These are phyloP conservation scores for Apis dorsata DNA, from an alignment of 1,140 invertebrate species.

Conservation along the genomic window DNA sequence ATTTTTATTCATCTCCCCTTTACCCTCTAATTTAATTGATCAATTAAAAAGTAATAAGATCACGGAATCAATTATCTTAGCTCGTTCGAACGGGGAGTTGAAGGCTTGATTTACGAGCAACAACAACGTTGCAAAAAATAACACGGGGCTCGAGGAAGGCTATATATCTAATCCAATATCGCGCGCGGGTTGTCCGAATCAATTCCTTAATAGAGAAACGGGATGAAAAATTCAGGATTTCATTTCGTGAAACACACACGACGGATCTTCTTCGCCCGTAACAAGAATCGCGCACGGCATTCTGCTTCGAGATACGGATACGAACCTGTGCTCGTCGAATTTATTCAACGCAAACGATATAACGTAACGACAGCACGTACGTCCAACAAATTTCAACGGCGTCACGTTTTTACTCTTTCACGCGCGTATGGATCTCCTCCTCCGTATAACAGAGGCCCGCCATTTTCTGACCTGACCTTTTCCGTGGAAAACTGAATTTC, in stretches of 20 bases:
- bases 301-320: conserved; percentile 33
- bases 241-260: conserved; percentile 13
- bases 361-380: conserved; percentile 54
- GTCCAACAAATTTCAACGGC: conserved; percentile 49
- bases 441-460: neutral
- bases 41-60: neutral
- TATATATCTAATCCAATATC: neutral
- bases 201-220: conserved; percentile 26
- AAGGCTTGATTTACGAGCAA: neutral
- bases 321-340: conserved; percentile 40
- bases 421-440: neutral
- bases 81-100: neutral
- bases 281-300: neutral
- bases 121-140: neutral
- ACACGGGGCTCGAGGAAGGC: too few relatives aligned
- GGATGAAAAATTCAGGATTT: conserved; percentile 41
- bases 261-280: neutral
- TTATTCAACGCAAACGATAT: conserved; percentile 53
- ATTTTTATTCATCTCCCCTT: neutral
- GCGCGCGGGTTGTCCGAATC: neutral
- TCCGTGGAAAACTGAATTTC: conserved; percentile 18
- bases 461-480: conserved; percentile 21
- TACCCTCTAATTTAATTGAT: neutral
- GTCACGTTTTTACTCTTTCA: conserved; percentile 58
- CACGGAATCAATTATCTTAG: neutral